These are phyloP conservation scores for Caenorhabditis japonica DNA, from an alignment of 2,888 invertebrate species.

Conservation along the genomic window DNA sequence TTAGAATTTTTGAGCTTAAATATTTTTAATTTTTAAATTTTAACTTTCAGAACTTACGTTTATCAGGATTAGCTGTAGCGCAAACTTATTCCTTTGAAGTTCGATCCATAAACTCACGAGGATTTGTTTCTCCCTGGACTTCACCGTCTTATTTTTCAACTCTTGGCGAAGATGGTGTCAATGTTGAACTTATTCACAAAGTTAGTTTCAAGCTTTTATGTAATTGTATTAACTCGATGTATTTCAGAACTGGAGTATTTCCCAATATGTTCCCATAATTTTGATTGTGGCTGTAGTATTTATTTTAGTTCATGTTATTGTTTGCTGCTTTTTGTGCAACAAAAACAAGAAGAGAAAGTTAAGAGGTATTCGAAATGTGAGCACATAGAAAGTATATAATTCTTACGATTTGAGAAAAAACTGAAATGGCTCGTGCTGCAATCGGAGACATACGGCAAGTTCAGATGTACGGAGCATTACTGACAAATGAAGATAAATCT, in stretches of 20 bases:
- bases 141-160: conserved; percentile 56
- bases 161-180: conserved; percentile 62
- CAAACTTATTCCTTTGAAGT: conserved; percentile 61
- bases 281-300: conserved; percentile 15
- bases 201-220: not conserved
- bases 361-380: conserved; percentile 39
- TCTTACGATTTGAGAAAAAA: conserved; percentile 73
- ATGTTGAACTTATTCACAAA: conserved; percentile 39
- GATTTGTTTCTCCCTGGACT: conserved; percentile 63
- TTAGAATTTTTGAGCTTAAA: no score
- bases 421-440: conserved; percentile 68
- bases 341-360: conserved; percentile 62
- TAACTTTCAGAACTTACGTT: conserved; percentile 54
- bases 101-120: conserved; percentile 61
- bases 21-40: not conserved
- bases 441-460: conserved; percentile 70
- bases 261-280: conserved; percentile 11
- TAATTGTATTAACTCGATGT: not conserved
- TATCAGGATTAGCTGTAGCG: conserved; percentile 54
- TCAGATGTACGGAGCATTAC: conserved; percentile 76
- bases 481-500: conserved; percentile 28
- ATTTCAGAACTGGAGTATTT: conserved; percentile 10
- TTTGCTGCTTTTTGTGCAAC: conserved; percentile 49
- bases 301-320: conserved; percentile 10
- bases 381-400: no score